Base-by-base conservation (phyloP, 2,113 vertebrate species). In the Turdus rufiventris region DNA sequence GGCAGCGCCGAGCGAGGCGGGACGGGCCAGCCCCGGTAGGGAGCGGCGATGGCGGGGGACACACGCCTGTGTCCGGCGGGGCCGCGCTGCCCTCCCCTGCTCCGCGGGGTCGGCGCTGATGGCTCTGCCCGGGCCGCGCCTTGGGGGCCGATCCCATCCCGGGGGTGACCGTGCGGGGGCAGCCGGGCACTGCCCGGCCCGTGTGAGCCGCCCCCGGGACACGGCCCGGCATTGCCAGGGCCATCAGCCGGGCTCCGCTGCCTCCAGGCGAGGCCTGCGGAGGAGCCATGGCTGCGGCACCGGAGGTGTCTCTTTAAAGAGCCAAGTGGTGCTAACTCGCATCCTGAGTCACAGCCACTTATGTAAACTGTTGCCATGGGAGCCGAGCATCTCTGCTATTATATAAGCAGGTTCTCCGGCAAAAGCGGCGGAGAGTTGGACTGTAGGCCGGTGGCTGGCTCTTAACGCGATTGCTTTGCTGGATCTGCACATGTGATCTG, bases 281-380 rank as follows among this genome's bases (percentile, higher is more conserved):
- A 12, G 76, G 8, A 66, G 57, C 88, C 14, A 36, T 8, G 14
- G 67, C 74, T 86, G 77, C 61, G 26, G 83, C 78, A 36, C 7
- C 36, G 40, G 75, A 53, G 91, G 63, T 33, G 67, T 14, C 61
- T 19, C 48, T 81, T 50, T 47, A 33, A 57, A 51, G 70, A 76
- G 63, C 54, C 73, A 0, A 57, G 74, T 1, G 70, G n/a, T 23
- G 93, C 72, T 6, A 71, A 50, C 60, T 53, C 68, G 72, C 70
- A 2, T 21, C 81, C 82, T 90, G 97, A 95, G 80, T 93, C 94
- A 93, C 68, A 20, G 85, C 83, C 76, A 5, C 94, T 97, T 91
- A 97, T 96, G 88, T 95, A 96, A 97, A 91, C 77, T 71, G 96
- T 97, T 97, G 88, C 96, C 90, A 96, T 94, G 93, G 97, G 61